Conservation (phyloP, 2,113 vertebrate species). For the Heliornis fulica region DNA sequence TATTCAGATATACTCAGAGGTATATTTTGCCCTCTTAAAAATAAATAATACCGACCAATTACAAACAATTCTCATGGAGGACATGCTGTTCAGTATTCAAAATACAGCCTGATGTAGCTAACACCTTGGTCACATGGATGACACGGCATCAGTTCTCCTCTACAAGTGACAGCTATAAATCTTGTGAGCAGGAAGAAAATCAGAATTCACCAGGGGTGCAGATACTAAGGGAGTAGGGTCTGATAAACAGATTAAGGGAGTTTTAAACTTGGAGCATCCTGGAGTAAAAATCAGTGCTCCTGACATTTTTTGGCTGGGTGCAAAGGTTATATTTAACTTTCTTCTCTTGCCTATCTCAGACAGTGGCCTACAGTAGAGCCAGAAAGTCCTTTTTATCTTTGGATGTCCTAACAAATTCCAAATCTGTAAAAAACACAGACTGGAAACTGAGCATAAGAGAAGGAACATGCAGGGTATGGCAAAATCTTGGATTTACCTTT, state of each 20-base stretch:
- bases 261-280: background rate
- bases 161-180: background rate
- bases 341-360: background rate
- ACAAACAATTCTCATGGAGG: background rate
- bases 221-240: background rate
- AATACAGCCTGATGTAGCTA: slow-evolving; percentile 25
- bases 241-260: background rate
- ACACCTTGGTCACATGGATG: background rate
- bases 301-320: background rate
- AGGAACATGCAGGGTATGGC: background rate
- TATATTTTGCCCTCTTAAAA: slow-evolving; percentile 25
- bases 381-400: background rate
- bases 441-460: background rate
- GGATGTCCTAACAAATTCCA: background rate
- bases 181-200: background rate
- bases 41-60: slow-evolving; percentile 49
- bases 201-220: background rate
- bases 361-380: background rate
- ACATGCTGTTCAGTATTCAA: slow-evolving; percentile 4
- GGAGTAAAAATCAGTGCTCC: background rate
- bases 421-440: background rate
- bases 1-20: slow-evolving; percentile 37
- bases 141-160: background rate
- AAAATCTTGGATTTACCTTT: background rate
- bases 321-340: background rate